These are phyloP conservation scores for Brachymystax lenok DNA, from an alignment of 2,797 vertebrate genomes.

Conservation along the genomic window DNA sequence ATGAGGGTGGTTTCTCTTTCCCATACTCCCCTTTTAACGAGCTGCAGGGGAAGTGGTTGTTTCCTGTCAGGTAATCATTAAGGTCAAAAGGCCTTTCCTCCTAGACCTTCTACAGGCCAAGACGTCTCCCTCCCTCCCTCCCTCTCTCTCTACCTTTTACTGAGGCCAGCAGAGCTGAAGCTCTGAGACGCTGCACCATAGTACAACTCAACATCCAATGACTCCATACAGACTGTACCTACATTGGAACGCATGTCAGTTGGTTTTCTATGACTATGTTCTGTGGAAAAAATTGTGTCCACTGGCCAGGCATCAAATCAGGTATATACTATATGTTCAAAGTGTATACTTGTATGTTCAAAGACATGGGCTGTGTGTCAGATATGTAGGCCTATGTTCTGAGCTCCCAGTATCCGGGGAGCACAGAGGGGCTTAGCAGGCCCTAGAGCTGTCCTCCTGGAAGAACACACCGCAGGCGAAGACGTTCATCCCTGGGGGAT, in stretches of 20 bases:
- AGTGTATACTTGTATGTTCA: no score
- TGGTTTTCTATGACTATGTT: background rate
- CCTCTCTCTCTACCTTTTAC: background rate
- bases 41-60: slow-evolving; percentile 50
- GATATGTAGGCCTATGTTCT: no score
- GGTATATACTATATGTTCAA: no score
- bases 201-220: no score
- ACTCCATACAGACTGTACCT: no score
- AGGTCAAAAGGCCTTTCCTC: slow-evolving; percentile 5
- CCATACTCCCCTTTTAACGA: slow-evolving; percentile 28
- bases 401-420: no score
- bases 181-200: background rate
- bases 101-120: background rate
- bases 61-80: slow-evolving; percentile 38
- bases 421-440: no score
- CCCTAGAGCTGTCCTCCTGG: slow-evolving; percentile 12
- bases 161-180: background rate
- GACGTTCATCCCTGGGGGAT: slow-evolving; percentile 1
- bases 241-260: background rate
- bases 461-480: background rate
- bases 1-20: background rate
- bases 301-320: no score
- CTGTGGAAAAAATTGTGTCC: no score
- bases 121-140: background rate
- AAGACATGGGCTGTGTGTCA: no score